phyloP scores from a whole-genome alignment of 2,888 invertebrate genomes.

The Anagyrus pseudococci region DNA sequence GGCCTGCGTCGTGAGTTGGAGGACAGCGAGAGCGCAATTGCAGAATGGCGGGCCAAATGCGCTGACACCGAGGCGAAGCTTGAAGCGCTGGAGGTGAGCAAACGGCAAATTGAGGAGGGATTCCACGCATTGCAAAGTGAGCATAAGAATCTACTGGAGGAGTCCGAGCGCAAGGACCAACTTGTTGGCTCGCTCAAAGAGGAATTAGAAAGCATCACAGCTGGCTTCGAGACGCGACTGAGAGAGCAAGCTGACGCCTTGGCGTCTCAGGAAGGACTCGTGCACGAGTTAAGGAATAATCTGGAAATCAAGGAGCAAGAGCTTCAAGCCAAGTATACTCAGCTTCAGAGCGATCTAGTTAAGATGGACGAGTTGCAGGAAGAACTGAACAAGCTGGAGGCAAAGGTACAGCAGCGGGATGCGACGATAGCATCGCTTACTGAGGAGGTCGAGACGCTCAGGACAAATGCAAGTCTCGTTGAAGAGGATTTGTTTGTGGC shows the following conservation, averaged over 20 bases:
- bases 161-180: conserved; percentile 45
- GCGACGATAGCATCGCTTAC: conserved; percentile 61
- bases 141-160: conserved; percentile 54
- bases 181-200: conserved; percentile 53
- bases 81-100: conserved; percentile 55
- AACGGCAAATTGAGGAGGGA: conserved; percentile 64
- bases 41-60: conserved; percentile 54
- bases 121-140: conserved; percentile 62
- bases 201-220: conserved; percentile 62
- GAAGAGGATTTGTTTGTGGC: conserved; percentile 44
- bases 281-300: conserved; percentile 60
- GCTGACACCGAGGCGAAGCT: conserved; percentile 51
- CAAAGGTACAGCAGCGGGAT: conserved; percentile 64
- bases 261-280: conserved; percentile 47
- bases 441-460: conserved; percentile 45
- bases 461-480: conserved; percentile 36
- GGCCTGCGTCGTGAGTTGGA: conserved; percentile 46
- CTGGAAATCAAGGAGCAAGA: conserved; percentile 64
- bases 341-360: conserved; percentile 48
- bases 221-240: conserved; percentile 57
- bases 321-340: conserved; percentile 46
- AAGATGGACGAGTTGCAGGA: conserved; percentile 56
- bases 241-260: conserved; percentile 41
- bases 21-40: conserved; percentile 48
- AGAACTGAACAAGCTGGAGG: conserved; percentile 64